Evolutionary conservation across 2,888 invertebrate species (phyloP), one percentile per base, ranked within the genome.

Genomic region (Cataglyphis rosenhaueri): DNA sequence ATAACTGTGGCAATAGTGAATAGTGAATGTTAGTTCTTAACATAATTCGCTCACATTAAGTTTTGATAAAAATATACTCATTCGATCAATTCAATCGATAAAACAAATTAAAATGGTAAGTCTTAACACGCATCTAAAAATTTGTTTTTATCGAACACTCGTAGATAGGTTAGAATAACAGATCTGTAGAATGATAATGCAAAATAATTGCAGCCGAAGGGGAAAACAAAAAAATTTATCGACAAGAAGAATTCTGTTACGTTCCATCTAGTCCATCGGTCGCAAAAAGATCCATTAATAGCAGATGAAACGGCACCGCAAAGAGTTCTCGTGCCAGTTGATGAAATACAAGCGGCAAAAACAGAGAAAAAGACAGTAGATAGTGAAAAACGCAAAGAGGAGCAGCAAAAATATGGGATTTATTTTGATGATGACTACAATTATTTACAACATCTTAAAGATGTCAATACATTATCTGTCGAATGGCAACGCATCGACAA

Each of bases 401-500:
- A 98, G 89, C 97, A 97, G 91, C 95, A 96, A 21, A 98, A 98
- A 93, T 99, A 96, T 95, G 99, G 99, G 0, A 97, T 99, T 84
- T 98, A 97, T 93, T 99, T 96, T 94, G 99, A 99, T 91, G 99
- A 99, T 95, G 98, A 99, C 90, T 99, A 98, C 94, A 97, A 99
- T 94, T 99, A 99, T 93, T 95, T 99, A 87, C 98, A 99, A 94
- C 99, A 99, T 96, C 95, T 99, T 81, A 96, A 96, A 90, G 97
- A 97, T 85, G 95, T 95, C 0, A 95, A 95, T 88, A 95, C 95
- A 87, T 95, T 96, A 85, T 95, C 95, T 1, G 93, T 96, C 85
- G 95, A 96, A 82, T 95, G 96, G 95, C 96, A 95, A 85, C 90
- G 91, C 21, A 91, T 95, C 91, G 93, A 94, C 29, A 88, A 87